A percentile compares a stretch with the other conserved stretches of the same genome.
Evolutionary conservation across 2,113 vertebrate genomes (phyloP).

Genomic region (Enhydra lutris): DNA sequence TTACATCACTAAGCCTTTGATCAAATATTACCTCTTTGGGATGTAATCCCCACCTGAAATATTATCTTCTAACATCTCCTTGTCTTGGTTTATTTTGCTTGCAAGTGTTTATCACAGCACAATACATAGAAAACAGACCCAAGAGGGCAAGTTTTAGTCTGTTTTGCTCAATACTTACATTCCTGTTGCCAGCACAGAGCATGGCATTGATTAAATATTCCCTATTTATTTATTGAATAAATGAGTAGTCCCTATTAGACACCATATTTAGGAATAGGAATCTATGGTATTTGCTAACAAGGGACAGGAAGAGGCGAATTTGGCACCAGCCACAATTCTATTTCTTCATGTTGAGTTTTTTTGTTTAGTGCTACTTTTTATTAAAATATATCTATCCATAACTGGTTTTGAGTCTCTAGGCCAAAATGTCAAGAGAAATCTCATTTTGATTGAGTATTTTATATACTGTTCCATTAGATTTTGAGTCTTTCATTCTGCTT

Average conservation of each 20-base stretch:
- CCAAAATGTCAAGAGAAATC: background rate
- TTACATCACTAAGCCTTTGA: background rate
- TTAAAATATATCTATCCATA: background rate
- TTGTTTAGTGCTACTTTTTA: background rate
- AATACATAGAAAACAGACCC: background rate
- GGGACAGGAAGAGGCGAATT: background rate
- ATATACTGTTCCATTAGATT: background rate
- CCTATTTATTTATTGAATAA: background rate
- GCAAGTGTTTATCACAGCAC: background rate
- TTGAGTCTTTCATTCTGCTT: constrained; percentile 7
- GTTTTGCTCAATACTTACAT: background rate
- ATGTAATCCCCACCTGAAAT: background rate
- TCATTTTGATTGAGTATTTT: constrained; percentile 15
- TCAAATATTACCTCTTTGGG: background rate
- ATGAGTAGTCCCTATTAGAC: background rate
- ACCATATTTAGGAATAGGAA: background rate
- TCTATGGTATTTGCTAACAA: background rate
- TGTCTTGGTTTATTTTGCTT: background rate
- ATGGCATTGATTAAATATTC: background rate
- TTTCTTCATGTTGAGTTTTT: background rate
- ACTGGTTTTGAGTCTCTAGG: background rate
- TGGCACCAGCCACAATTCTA: background rate
- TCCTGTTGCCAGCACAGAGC: background rate
- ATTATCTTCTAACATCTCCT: background rate
- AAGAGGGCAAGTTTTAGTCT: background rate